Base-by-base conservation (phyloP, 2,888 invertebrate species). In the Hyalella azteca region DNA sequence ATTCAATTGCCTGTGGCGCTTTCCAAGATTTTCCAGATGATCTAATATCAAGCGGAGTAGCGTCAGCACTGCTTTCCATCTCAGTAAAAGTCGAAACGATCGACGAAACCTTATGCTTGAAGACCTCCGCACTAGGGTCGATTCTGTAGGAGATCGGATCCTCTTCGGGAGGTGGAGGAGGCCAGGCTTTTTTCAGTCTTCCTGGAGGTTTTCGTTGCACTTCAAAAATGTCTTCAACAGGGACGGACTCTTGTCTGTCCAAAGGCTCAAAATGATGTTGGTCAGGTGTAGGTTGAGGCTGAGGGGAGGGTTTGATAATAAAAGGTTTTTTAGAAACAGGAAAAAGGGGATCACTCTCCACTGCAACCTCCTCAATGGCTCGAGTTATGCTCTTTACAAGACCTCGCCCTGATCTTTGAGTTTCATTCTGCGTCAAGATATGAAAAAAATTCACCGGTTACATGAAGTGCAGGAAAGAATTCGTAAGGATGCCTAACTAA, bases 331-430 rank as follows among this genome's bases (percentile, higher is more conserved):
- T 80, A 78, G 40, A 73, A 78, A 80, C 73, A 78, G 78, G 54
- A 77, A 59, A 45, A 41, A 29, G 29, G 40, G 79, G 36, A 32
- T 79, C 75, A 48, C 77, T 76, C 80, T 82, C 82, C 40, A 80
- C 80, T 50, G 82, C 80, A 41, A 82, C 82, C 78, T 82, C 82
- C 78, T 82, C 82, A 80, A 82, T 82, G 75, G 80, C 80, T 78
- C 82, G 82, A 73, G 80, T 82, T 80, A 82, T 77, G 77, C 78
- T 82, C 78, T 82, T 82, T 80, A 80, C 80, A 80, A 77, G 80
- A 49, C 82, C 82, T 78, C 80, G 78, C 73, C 80, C 82, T 40
- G 78, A 45, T 60, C 78, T 76, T 73, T 80, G 78, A 76, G 77
- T 80, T 78, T 60, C 80, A 45, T 73, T 80, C 82, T 82, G 82